phyloP scores from a whole-genome alignment of 2,888 invertebrate species.

The Tipula confusa region DNA sequence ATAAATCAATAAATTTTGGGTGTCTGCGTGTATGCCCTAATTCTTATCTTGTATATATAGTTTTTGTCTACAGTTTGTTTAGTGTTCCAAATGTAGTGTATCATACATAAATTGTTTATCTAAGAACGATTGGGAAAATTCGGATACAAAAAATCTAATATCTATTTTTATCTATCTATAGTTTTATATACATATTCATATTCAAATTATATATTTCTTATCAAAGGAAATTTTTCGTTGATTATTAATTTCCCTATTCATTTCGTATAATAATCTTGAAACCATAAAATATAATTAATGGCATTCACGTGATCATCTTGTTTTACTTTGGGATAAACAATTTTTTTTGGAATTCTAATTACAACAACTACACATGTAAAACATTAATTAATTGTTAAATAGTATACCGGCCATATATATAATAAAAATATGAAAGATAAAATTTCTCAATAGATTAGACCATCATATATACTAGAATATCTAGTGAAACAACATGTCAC shows the following conservation, averaged over 20 bases:
- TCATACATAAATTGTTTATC: not conserved
- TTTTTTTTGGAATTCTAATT: not conserved
- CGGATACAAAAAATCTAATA: not conserved
- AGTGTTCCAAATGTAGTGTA: not conserved
- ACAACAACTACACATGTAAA: not conserved
- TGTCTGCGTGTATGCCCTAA: not conserved
- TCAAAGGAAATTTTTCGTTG: not conserved
- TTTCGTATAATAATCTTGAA: conserved; percentile 7
- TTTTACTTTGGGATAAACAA: not conserved
- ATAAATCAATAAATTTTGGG: conserved; percentile 4
- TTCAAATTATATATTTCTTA: not conserved
- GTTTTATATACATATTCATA: too few species aligned
- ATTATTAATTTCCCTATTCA: conserved; percentile 1
- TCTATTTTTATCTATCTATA: conserved; percentile 25
- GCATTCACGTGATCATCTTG: not conserved
- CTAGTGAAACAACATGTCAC: conserved; percentile 3
- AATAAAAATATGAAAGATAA: not conserved
- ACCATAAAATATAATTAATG: conserved; percentile 3
- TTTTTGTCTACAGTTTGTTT: not conserved
- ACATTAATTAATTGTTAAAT: not conserved
- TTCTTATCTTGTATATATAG: not conserved
- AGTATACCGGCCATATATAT: not conserved
- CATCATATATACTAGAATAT: not conserved
- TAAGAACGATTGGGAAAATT: not conserved
- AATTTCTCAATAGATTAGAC: not conserved